These are phyloP conservation scores for Solenopsis invicta DNA, from an alignment of 1,140 invertebrate genomes.

Conservation along the genomic window DNA sequence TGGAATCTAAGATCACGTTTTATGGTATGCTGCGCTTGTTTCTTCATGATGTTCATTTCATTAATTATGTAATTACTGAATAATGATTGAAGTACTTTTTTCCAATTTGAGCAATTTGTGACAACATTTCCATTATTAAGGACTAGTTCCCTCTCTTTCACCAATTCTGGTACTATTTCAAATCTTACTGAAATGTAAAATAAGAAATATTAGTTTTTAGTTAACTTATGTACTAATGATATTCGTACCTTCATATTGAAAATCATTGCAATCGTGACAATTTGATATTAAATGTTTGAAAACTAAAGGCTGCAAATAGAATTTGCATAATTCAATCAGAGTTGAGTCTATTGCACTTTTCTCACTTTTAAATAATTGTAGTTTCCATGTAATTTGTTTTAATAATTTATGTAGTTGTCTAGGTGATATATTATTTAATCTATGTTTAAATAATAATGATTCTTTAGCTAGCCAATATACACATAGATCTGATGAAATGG, in stretches of 20 bases:
- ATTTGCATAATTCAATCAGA: constrained; percentile 73
- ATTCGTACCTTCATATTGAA: constrained; percentile 78
- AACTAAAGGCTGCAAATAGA: constrained; percentile 74
- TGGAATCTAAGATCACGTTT: constrained; percentile 86
- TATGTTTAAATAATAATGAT: constrained; percentile 79
- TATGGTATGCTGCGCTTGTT: constrained; percentile 68
- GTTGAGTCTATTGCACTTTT: constrained; percentile 68
- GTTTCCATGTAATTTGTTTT: constrained; percentile 75
- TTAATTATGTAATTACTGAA: constrained; percentile 86
- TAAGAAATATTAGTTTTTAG: constrained; percentile 33
- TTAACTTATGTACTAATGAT: constrained; percentile 65
- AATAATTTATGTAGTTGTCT: constrained; percentile 82
- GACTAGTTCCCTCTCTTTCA: constrained; percentile 86
- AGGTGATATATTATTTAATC: constrained; percentile 78
- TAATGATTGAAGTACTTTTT: constrained; percentile 85
- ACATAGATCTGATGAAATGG: constrained; percentile 77
- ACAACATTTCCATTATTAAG: constrained; percentile 85
- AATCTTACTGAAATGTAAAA: constrained; percentile 86
- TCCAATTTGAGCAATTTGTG: constrained; percentile 89
- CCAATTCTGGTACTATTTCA: constrained; percentile 86
- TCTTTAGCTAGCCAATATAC: constrained; percentile 81
- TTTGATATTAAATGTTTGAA: constrained; percentile 81
- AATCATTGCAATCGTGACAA: constrained; percentile 77
- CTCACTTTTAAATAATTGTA: constrained; percentile 67
- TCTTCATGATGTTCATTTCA: constrained; percentile 80